Base-by-base conservation (phyloP, 1,140 invertebrate genomes). In the Panonychus citri region DNA sequence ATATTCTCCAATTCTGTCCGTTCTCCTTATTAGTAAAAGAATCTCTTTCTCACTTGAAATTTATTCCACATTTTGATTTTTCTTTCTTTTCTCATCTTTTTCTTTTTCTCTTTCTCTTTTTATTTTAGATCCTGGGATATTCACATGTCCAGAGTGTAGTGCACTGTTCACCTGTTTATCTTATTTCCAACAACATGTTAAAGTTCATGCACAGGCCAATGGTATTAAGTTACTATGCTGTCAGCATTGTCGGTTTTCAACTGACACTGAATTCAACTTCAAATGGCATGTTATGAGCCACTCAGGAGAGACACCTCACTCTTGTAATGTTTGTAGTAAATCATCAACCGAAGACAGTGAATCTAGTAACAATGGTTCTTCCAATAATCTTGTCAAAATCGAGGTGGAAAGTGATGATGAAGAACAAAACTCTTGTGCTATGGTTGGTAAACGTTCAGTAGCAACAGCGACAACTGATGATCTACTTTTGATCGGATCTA, bases 91-190 rank as follows among this genome's bases (percentile, higher is more conserved):
- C n/a, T 46, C n/a, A 21, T 46, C 8, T 46, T 46, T 27, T 51
- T 51, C 17, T 51, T 4, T 25, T 37, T 37, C 25, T 24, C 4
- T 24, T 26, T 50, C 17, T 25, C 25, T 25, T 50, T 15, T 17
- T 21, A 7, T 39, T 17, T 25, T 26, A 59, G 57, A 48, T 19
- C 40, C 57, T 17, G 57, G 58, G 40, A 42, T 61, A n/a, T 59
- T 50, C 43, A 59, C 57, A 28, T 61, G 60, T 48, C 57, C 62
- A 30, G 56, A 55, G 34, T 61, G 60, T 39, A 56, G 51, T 25
- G 57, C 58, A 15, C n/a, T 61, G 19, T 61, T 59, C 51, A 56
- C 55, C 15, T 61, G 60, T 56, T 39, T 61, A 25, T 24, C 61
- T 12, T 57, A 54, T 50, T 61, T 56, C 37, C 60, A 61, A 53